phyloP scores from a whole-genome alignment of 2,113 vertebrate genomes.

The Girardinichthys multiradiatus region DNA sequence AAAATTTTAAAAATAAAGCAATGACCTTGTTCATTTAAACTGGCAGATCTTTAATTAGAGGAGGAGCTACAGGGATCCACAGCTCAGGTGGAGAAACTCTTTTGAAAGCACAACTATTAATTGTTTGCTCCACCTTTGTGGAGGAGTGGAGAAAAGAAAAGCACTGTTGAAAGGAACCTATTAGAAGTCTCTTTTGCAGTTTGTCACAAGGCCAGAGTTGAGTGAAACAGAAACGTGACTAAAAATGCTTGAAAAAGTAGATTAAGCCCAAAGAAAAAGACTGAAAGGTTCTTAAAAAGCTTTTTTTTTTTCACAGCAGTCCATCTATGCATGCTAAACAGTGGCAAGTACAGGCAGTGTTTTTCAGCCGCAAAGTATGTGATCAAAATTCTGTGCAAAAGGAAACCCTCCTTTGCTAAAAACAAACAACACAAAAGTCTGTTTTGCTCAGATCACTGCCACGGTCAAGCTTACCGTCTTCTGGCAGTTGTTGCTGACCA shows the following conservation, averaged over 20 bases:
- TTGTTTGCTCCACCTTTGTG: neutral
- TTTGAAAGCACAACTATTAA: neutral
- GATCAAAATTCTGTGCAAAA: no score
- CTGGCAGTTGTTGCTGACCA: slow-evolving; percentile 61
- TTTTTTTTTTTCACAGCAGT: neutral
- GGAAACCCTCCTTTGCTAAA: neutral
- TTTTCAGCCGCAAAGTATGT: neutral
- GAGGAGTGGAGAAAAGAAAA: neutral
- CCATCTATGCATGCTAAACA: neutral
- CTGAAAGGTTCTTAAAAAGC: neutral
- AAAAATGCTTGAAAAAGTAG: neutral
- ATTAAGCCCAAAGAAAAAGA: neutral
- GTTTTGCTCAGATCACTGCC: slow-evolving; percentile 16
- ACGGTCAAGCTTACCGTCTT: slow-evolving; percentile 24
- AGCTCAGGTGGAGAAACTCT: neutral
- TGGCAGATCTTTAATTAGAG: no score
- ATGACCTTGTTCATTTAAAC: no score
- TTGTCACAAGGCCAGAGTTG: neutral
- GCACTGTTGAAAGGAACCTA: neutral
- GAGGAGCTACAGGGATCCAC: no score
- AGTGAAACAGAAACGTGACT: neutral
- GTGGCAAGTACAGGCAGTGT: no score
- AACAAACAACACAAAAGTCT: slow-evolving; percentile 12
- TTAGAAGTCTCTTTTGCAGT: neutral
- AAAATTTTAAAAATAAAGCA: no score